A percentile compares a stretch with the other conserved stretches of the same genome.
Evolutionary conservation across 2,797 vertebrate genomes (phyloP).

Genomic region (Ataeniobius toweri): DNA sequence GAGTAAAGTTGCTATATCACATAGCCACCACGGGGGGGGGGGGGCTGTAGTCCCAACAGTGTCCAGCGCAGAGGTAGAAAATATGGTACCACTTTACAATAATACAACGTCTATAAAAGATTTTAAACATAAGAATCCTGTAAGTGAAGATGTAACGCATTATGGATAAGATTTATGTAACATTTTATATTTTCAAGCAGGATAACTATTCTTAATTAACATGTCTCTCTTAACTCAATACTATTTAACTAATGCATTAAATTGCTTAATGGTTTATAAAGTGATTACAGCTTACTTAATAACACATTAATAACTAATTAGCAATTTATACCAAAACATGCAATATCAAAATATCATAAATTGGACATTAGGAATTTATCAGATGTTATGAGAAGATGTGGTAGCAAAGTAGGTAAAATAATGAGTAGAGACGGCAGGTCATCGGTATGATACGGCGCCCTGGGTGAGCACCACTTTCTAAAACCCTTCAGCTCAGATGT

Average conservation of each 20-base stretch:
- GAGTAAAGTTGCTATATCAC: not conserved
- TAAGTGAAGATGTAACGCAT: not conserved
- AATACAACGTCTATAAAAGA: not conserved
- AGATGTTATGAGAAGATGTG: not conserved
- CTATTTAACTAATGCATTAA: not conserved
- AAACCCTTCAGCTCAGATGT: not conserved
- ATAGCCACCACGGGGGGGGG: no score
- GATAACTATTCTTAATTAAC: not conserved
- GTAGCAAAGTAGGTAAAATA: not conserved
- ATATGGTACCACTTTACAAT: not conserved
- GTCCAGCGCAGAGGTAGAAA: not conserved
- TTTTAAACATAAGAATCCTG: not conserved
- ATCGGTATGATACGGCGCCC: not conserved
- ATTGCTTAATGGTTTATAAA: not conserved
- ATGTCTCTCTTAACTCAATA: no score
- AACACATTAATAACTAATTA: not conserved
- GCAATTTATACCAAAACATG: not conserved
- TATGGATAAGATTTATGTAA: not conserved
- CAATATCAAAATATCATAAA: not conserved
- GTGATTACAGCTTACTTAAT: not conserved
- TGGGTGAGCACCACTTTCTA: not conserved
- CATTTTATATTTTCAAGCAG: not conserved
- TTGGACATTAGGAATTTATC: not conserved
- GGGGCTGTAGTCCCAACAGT: no score
- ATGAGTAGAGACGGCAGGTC: not conserved